Evolutionary conservation across 92 coral and sea anemone genomes (phyloP), one percentile per base, ranked within the genome.

Genomic region (Palythoa caribaeorum): DNA sequence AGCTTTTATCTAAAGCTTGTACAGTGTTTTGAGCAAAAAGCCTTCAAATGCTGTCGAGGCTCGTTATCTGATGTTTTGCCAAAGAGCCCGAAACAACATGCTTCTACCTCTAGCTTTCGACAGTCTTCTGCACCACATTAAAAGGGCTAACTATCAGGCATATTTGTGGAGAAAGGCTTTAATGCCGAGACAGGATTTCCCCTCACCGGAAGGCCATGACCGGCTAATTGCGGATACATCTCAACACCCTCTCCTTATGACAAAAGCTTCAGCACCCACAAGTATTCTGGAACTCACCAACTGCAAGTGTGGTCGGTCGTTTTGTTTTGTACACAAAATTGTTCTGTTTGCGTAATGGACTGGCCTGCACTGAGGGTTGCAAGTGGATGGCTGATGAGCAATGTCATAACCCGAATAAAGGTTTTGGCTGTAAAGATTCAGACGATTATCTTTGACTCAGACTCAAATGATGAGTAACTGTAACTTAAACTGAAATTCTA

Each of bases 1-100:
- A 72, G 88, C 88, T 9, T 75, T 75, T 50, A 76, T 86, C 73
- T 85, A 83, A 54, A 54, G 83, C 20, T 74, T 85, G 55, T 85
- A 74, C 35, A 75, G 83, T 9, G 35, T 39, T 38, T 75, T 55
- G n/a, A 86, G 60, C 54, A 55, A 59, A 59, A 76, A 38, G 74
- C 89, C 83, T 55, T 71, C 83, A 36, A 55, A 83, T 12, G 51
- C 51, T 73, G 88, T 72, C 15, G 80, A 57, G 40, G 39, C 47
- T 40, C 47, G 47, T 9, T 85, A 85, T 73, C 80, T 71, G 13
- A 39, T 39, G 71, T 84, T 72, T 57, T 71, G 48, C 37, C 71
- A 84, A 38, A 84, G 72, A 73, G 69, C 48, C 39, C 53, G 51
- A 68, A 84, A 51, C 71, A 84, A 39, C 80, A 54, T 17, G 70